A percentile compares a stretch with the other conserved stretches of the same genome.
These are phyloP conservation scores for Tapera naevia DNA, from an alignment of 2,797 vertebrate genomes.

Conservation along the genomic window DNA sequence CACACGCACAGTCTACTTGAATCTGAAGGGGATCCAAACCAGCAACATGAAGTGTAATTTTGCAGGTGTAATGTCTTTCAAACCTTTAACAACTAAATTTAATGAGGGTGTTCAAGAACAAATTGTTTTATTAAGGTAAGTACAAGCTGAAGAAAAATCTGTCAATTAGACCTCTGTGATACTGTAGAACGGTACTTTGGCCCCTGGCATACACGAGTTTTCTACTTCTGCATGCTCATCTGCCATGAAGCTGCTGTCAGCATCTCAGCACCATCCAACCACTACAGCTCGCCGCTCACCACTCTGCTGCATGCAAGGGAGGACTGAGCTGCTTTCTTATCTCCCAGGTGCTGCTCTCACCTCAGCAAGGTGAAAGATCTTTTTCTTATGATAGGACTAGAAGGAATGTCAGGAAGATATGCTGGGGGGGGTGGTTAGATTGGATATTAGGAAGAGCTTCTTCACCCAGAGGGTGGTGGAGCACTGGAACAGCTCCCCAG, in stretches of 20 bases:
- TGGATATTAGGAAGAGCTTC: too few relatives aligned
- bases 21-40: not conserved
- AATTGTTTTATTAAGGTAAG: not conserved
- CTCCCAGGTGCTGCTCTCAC: not conserved
- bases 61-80: not conserved
- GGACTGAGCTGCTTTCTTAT: fast-evolving
- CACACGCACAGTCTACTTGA: not conserved
- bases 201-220: not conserved
- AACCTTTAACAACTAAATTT: not conserved
- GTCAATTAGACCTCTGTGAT: not conserved
- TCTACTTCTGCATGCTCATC: fast-evolving
- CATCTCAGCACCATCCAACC: not conserved
- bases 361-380: not conserved
- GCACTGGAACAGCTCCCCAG: too few relatives aligned
- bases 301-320: not conserved
- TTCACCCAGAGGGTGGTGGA: too few relatives aligned
- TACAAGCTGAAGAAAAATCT: not conserved
- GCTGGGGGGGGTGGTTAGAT: too few relatives aligned
- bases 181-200: not conserved
- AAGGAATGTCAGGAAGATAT: too few relatives aligned
- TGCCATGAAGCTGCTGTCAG: not conserved
- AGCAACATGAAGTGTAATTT: not conserved
- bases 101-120: not conserved
- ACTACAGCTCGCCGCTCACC: not conserved
- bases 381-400: too few relatives aligned